These are phyloP conservation scores for Mesoclemmys tuberculata DNA, from an alignment of 2,113 vertebrate species.

Conservation along the genomic window DNA sequence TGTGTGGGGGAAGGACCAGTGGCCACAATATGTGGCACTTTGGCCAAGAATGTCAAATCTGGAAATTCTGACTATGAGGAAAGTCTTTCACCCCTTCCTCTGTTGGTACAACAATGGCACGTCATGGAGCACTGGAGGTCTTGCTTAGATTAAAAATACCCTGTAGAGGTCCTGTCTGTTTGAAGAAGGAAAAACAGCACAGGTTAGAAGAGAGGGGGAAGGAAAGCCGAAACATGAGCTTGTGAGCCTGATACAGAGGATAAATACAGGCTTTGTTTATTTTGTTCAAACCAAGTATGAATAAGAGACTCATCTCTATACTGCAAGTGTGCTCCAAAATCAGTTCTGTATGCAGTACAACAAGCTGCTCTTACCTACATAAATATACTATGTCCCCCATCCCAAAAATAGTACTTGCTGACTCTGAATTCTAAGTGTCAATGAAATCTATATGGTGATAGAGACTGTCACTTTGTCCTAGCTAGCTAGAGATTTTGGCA, in stretches of 20 bases:
- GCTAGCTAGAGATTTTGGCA: accelerated
- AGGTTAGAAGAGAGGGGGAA: conserved; percentile 23
- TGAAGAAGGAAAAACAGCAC: not conserved
- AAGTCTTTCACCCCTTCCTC: not conserved
- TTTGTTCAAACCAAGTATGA: conserved; percentile 28
- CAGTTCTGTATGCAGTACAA: not conserved
- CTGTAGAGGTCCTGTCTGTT: conserved; percentile 6
- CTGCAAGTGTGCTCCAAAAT: conserved; percentile 6
- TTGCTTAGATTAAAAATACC: conserved; percentile 47
- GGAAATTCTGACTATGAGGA: not conserved
- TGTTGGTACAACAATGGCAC: conserved; percentile 10
- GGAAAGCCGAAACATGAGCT: conserved; percentile 47
- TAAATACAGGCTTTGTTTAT: conserved; percentile 55
- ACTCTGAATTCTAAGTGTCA: not conserved
- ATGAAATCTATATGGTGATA: not conserved
- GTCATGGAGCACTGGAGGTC: conserved; percentile 14
- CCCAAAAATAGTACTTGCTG: not conserved
- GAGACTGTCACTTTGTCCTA: not conserved
- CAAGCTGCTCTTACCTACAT: not conserved
- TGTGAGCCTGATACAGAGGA: not conserved
- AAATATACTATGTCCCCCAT: not conserved
- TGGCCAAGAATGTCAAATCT: not conserved
- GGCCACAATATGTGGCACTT: not conserved
- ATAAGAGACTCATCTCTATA: conserved; percentile 59
- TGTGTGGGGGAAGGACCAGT: not conserved